These are phyloP conservation scores for Chironomus tepperi DNA, from an alignment of 1,140 invertebrate genomes.

Conservation along the genomic window DNA sequence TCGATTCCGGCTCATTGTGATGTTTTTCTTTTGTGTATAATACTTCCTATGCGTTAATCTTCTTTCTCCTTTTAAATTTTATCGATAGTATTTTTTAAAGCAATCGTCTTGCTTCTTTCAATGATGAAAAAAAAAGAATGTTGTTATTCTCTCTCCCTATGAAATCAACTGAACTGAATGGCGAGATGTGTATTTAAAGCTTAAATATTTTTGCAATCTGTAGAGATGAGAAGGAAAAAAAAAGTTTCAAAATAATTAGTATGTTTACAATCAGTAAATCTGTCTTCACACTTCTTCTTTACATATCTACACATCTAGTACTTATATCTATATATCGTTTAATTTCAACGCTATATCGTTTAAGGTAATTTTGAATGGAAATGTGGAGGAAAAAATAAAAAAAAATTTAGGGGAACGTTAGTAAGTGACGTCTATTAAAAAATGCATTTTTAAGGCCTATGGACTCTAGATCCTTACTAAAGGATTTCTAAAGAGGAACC, in stretches of 20 bases:
- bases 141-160: too few species aligned
- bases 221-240: too few species aligned
- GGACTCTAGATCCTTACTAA: too few species aligned
- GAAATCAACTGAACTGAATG: not conserved
- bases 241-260: not conserved
- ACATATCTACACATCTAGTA: too few species aligned
- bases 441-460: too few species aligned
- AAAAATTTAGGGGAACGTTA: too few species aligned
- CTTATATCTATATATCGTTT: too few species aligned
- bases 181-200: not conserved
- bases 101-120: not conserved
- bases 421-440: too few species aligned
- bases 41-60: not conserved
- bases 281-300: not conserved
- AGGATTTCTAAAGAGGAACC: too few species aligned
- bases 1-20: slow-evolving; percentile 16
- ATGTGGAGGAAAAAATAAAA: too few species aligned
- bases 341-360: too few species aligned
- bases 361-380: too few species aligned
- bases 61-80: not conserved
- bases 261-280: slow-evolving; percentile 14
- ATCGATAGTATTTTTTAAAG: not conserved
- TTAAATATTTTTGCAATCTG: slow-evolving; percentile 23
- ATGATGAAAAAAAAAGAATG: not conserved
- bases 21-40: not conserved